A percentile compares a stretch with the other conserved stretches of the same genome.
These are phyloP conservation scores for Ochlodes sylvanus DNA, from an alignment of 2,888 invertebrate genomes.

Conservation along the genomic window DNA sequence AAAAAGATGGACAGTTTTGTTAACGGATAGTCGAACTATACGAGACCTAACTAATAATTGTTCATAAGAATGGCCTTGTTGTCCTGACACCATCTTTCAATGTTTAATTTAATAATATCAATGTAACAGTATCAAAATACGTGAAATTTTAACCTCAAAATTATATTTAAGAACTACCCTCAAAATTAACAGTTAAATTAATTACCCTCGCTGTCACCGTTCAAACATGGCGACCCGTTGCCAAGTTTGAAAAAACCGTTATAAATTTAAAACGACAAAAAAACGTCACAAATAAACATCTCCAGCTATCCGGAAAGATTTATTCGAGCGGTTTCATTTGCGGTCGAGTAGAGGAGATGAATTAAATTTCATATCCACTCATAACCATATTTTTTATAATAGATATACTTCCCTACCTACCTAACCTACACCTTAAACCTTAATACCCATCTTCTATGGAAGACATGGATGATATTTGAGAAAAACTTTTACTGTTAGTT, in stretches of 20 bases:
- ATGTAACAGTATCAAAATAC: neutral
- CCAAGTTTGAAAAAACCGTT: conserved; percentile 30
- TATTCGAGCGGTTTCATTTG: neutral
- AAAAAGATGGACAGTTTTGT: no score
- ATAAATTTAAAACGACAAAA: conserved; percentile 24
- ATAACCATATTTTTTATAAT: neutral
- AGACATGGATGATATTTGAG: no score
- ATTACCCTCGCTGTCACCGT: conserved; percentile 25
- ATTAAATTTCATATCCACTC: neutral
- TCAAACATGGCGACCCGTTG: conserved; percentile 22
- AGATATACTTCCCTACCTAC: no score
- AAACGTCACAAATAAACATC: conserved; percentile 22
- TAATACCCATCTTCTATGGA: no score
- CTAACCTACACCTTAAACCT: no score
- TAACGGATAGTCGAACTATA: no score
- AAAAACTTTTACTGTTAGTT: no score
- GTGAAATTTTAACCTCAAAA: neutral
- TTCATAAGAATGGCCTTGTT: no score
- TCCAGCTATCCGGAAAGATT: neutral
- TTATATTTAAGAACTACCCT: neutral
- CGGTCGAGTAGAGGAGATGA: neutral
- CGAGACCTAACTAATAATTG: no score
- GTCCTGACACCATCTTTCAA: no score
- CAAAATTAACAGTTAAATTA: conserved; percentile 18
- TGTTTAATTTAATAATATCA: no score